Conservation (phyloP, 1,140 invertebrate species). For the Cherax quadricarinatus region DNA sequence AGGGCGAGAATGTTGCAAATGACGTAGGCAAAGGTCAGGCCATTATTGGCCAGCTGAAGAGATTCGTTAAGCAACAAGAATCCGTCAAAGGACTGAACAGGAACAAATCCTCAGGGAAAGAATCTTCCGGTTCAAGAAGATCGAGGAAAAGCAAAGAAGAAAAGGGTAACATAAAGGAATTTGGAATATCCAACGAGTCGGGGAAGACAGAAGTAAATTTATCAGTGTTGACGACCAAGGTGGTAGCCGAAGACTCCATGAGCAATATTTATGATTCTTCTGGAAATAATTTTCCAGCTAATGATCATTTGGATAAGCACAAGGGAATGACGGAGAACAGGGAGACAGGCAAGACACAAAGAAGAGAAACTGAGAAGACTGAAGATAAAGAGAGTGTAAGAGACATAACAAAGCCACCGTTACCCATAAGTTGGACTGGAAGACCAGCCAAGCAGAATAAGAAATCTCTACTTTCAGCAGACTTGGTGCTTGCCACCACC, state of each 20-base stretch:
- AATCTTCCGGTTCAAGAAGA: neutral
- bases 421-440: too few relatives aligned
- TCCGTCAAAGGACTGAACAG: constrained; percentile 34
- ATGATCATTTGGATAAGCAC: too few relatives aligned
- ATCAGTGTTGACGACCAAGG: neutral
- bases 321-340: neutral
- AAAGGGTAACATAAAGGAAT: neutral
- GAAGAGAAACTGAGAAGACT: neutral
- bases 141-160: constrained; percentile 25
- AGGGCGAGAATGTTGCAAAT: constrained; percentile 14
- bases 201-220: neutral
- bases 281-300: too few relatives aligned
- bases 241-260: neutral
- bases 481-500: neutral
- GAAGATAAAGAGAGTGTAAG: too few relatives aligned
- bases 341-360: neutral
- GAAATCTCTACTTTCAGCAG: neutral
- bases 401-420: too few relatives aligned
- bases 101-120: constrained; percentile 33
- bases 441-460: neutral
- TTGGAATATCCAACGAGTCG: neutral
- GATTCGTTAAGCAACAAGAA: constrained; percentile 69
- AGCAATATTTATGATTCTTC: neutral
- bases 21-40: constrained; percentile 57
- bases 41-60: constrained; percentile 70